A percentile compares a stretch with the other conserved stretches of the same genome.
phyloP scores from a whole-genome alignment of 2,797 vertebrate species.

The Alca torda region DNA sequence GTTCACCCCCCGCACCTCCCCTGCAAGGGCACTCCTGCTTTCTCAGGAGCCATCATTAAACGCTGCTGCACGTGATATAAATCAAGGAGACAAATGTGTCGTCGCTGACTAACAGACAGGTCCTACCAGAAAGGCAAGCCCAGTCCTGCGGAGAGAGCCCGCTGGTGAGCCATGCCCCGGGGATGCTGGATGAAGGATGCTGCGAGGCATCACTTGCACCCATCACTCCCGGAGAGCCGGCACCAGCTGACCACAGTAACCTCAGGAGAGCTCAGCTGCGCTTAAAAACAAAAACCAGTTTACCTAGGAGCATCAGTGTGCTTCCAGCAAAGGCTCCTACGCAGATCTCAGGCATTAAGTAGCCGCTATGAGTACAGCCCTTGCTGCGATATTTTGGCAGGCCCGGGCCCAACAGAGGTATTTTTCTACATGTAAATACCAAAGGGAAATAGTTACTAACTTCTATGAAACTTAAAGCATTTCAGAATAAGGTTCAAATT shows the following conservation, averaged over 20 bases:
- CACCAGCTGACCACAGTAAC: too few species aligned
- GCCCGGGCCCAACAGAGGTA: not conserved
- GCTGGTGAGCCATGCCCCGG: too few species aligned
- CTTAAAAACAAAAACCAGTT: not conserved
- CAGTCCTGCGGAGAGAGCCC: not conserved
- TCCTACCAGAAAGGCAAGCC: not conserved
- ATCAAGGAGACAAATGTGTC: not conserved
- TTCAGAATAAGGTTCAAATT: not conserved
- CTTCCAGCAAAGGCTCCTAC: not conserved
- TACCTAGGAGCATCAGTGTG: not conserved
- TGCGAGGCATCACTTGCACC: not conserved
- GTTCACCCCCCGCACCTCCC: not conserved
- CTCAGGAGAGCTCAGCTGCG: not conserved
- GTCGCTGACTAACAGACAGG: accelerated
- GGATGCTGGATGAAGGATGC: not conserved
- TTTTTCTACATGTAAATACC: not conserved
- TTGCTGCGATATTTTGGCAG: not conserved
- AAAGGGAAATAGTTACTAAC: not conserved
- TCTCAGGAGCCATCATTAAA: not conserved
- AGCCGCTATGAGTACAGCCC: not conserved
- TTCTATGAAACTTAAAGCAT: not conserved
- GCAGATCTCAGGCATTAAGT: not conserved
- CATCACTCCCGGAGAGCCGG: not conserved
- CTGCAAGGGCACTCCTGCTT: not conserved
- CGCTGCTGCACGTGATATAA: not conserved